Conservation (phyloP, 2,113 vertebrate genomes). For the Anarrhichthys ocellatus region DNA sequence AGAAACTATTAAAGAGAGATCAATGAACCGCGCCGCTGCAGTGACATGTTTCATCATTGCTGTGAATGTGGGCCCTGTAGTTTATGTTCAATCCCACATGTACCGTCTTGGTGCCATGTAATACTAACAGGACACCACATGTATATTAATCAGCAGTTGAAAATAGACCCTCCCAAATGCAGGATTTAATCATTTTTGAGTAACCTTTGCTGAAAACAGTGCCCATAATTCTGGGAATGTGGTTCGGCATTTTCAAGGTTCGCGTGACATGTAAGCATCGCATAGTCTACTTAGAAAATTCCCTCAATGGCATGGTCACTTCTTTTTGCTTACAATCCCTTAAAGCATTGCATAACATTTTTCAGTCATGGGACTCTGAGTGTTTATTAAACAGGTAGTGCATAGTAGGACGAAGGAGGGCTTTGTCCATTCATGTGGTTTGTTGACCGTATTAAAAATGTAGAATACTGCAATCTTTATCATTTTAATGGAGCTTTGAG, state of each 20-base stretch:
- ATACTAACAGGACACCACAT: not conserved
- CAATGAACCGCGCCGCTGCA: not conserved
- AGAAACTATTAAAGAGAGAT: not conserved
- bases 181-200: not conserved
- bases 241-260: not conserved
- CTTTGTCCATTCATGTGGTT: not conserved
- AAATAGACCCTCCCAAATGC: not conserved
- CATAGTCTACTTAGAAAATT: not conserved
- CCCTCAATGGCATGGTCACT: not conserved
- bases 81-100: not conserved
- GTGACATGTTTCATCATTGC: not conserved
- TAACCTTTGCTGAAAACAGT: not conserved
- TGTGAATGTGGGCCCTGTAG: not conserved
- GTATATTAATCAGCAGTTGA: not conserved
- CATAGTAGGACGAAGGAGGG: not conserved
- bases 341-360: not conserved
- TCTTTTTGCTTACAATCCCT: not conserved
- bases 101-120: not conserved
- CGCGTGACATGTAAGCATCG: not conserved
- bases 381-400: not conserved
- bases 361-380: not conserved
- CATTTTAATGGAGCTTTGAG: constrained; percentile 8
- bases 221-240: not conserved
- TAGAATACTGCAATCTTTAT: not conserved
- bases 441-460: constrained; percentile 7